A percentile compares a stretch with the other conserved stretches of the same genome.
phyloP scores from a whole-genome alignment of 2,797 vertebrate genomes.

The Merluccius polli region DNA sequence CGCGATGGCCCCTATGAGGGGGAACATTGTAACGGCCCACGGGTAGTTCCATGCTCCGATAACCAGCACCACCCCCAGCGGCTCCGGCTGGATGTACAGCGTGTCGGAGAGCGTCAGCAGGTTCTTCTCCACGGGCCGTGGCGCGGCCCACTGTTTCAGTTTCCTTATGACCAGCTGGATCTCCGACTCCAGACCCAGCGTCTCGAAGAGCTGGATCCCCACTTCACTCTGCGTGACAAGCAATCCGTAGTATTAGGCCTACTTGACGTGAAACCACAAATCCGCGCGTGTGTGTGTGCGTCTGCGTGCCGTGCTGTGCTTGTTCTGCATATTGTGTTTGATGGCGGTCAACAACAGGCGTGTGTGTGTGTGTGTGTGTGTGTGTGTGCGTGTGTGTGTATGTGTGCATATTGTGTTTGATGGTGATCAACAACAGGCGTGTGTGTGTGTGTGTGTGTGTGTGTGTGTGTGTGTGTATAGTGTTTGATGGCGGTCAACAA shows the following conservation, averaged over 20 bases:
- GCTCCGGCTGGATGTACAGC: constrained; percentile 79
- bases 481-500: too few species aligned
- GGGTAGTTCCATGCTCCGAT: constrained; percentile 94
- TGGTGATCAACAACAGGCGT: too few species aligned
- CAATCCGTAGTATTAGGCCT: neutral
- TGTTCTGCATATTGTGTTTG: neutral
- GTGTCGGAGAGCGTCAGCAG: constrained; percentile 77
- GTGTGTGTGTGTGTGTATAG: too few species aligned
- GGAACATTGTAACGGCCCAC: constrained; percentile 79
- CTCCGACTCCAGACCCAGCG: constrained; percentile 75
- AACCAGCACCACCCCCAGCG: constrained; percentile 85
- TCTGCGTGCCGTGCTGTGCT: too few species aligned
- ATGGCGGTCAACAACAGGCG: too few species aligned
- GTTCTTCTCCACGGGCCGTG: constrained; percentile 75
- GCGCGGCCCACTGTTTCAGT: constrained; percentile 80
- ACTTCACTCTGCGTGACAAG: constrained; percentile 69
- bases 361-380: too few species aligned
- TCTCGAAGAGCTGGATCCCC: constrained; percentile 73
- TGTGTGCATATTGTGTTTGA: too few species aligned
- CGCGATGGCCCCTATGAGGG: constrained; percentile 87
- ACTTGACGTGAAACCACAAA: neutral
- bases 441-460: too few species aligned
- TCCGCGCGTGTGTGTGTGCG: neutral
- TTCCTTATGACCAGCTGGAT: constrained; percentile 68
- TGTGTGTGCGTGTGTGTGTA: too few species aligned